Conservation (phyloP, 2,113 vertebrate species). For the Charadrius vociferus region DNA sequence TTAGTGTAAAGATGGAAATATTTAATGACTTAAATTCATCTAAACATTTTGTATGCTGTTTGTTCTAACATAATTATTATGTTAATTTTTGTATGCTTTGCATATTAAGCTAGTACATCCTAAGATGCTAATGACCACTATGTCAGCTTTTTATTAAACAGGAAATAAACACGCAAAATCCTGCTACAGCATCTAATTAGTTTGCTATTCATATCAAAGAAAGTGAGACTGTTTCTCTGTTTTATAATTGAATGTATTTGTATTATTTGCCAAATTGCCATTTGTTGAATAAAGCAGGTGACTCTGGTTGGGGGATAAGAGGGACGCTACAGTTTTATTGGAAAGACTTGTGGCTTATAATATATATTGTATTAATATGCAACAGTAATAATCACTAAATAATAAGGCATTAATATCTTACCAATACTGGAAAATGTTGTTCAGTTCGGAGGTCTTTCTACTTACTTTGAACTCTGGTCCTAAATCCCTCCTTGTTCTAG, state of each 20-base stretch:
- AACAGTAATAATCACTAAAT: background rate
- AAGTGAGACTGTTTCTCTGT: constrained; percentile 2
- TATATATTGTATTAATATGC: background rate
- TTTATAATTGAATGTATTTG: constrained; percentile 6
- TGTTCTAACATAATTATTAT: constrained; percentile 75
- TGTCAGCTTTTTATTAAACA: constrained; percentile 78
- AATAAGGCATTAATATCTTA: background rate
- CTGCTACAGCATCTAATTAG: constrained; percentile 68
- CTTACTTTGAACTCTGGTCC: background rate
- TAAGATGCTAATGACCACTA: constrained; percentile 69
- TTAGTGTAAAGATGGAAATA: constrained; percentile 63
- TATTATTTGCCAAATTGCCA: background rate
- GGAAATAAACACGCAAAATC: constrained; percentile 75
- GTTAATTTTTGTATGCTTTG: constrained; percentile 75
- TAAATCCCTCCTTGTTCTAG: background rate
- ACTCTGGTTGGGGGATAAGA: background rate
- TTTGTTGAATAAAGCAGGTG: background rate
- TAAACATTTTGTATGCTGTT: constrained; percentile 73
- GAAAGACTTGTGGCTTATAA: background rate
- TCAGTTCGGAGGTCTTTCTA: background rate
- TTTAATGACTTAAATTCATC: constrained; percentile 75
- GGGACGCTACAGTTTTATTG: background rate
- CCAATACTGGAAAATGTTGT: background rate
- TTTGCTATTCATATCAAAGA: constrained; percentile 70
- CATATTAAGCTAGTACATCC: constrained; percentile 67